These are phyloP conservation scores for Leptatherina wallacei DNA, from an alignment of 2,797 vertebrate species.

Conservation along the genomic window DNA sequence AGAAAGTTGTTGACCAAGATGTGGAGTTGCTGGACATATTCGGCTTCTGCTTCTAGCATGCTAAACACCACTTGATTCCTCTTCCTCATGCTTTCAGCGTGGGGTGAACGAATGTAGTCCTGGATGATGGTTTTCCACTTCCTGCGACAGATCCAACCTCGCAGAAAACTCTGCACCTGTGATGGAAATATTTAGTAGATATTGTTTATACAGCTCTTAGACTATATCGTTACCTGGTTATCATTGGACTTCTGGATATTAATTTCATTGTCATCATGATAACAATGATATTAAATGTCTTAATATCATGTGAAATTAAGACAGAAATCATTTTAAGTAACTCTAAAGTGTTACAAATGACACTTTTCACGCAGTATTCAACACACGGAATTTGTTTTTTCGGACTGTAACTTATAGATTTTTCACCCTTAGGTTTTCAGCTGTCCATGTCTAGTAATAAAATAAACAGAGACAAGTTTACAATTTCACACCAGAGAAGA, in stretches of 20 bases:
- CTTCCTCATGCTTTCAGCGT: constrained; percentile 98
- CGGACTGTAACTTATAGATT: neutral
- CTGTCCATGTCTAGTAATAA: neutral
- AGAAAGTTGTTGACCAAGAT: constrained; percentile 98
- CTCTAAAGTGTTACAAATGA: too few species aligned
- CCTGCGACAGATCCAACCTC: constrained; percentile 96
- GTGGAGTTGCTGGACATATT: constrained; percentile 97
- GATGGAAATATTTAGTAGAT: neutral
- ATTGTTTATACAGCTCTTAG: neutral
- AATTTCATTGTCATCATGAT: too few species aligned
- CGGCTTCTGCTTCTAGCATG: constrained; percentile 97
- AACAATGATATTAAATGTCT: too few species aligned
- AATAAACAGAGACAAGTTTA: neutral
- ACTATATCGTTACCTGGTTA: neutral
- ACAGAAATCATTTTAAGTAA: neutral
- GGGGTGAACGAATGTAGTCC: constrained; percentile 97
- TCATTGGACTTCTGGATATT: neutral
- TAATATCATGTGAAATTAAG: neutral
- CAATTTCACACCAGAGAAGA: too few species aligned
- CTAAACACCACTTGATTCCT: constrained; percentile 98
- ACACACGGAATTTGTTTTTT: too few species aligned
- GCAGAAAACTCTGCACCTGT: constrained; percentile 97
- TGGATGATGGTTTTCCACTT: constrained; percentile 99
- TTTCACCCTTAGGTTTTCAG: neutral
- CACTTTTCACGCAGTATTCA: too few species aligned